Evolutionary conservation across 1,140 invertebrate genomes (phyloP).

Genomic region (Onthophagus taurus): DNA sequence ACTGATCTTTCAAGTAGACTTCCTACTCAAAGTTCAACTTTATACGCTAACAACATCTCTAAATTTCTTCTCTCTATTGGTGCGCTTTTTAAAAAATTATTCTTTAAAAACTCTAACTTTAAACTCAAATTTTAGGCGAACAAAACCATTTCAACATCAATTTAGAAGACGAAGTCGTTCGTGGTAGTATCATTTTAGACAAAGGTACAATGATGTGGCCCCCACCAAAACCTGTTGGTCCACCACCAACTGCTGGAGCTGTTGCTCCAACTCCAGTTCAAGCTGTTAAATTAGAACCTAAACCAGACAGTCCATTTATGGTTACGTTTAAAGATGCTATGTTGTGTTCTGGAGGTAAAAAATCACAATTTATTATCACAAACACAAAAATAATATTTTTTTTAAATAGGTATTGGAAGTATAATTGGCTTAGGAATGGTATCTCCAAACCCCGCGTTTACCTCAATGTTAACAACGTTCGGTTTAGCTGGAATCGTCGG

Average conservation of each 20-base stretch:
- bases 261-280: conserved; percentile 39
- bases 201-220: conserved; percentile 75
- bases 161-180: conserved; percentile 76
- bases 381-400: too few relatives aligned
- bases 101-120: neutral
- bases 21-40: conserved; percentile 75
- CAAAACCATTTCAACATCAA: conserved; percentile 74
- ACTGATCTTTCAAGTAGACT: conserved; percentile 78
- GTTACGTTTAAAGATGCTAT: conserved; percentile 55
- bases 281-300: conserved; percentile 32
- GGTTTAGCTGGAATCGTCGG: conserved; percentile 77
- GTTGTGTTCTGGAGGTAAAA: conserved; percentile 60
- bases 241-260: conserved; percentile 40
- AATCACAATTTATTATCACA: conserved; percentile 7
- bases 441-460: conserved; percentile 75
- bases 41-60: conserved; percentile 86
- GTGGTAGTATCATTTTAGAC: conserved; percentile 68
- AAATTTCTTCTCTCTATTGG: conserved; percentile 78
- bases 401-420: conserved; percentile 49
- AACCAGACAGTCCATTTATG: conserved; percentile 43
- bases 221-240: conserved; percentile 52
- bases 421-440: conserved; percentile 61
- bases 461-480: conserved; percentile 80
- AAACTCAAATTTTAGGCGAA: conserved; percentile 38
- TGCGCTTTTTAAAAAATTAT: conserved; percentile 20